phyloP scores from a whole-genome alignment of 2,888 invertebrate genomes.

The Caenorhabditis sp. region DNA sequence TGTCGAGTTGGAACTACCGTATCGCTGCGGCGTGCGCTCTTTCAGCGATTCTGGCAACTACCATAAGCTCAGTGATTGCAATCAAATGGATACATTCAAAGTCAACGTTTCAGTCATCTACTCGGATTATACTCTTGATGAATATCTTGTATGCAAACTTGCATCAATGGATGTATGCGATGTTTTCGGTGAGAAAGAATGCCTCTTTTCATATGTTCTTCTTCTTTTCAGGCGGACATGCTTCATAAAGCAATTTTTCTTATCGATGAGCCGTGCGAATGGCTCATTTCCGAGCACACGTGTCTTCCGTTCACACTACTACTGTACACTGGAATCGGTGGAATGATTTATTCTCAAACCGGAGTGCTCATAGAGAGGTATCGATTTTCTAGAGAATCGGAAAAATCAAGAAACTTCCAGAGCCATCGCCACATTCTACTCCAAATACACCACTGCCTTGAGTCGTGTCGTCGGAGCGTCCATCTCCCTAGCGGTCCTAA shows the following conservation, averaged over 20 bases:
- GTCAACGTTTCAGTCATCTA: slow-evolving; percentile 20
- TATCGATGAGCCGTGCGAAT: slow-evolving; percentile 16
- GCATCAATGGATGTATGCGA: slow-evolving; percentile 9
- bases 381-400: neutral
- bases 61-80: neutral
- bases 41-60: neutral
- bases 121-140: neutral
- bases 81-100: neutral
- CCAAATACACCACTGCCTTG: slow-evolving; percentile 11
- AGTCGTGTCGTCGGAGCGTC: slow-evolving; percentile 4
- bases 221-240: slow-evolving; percentile 37
- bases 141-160: slow-evolving; percentile 12
- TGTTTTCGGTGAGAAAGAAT: slow-evolving; percentile 12
- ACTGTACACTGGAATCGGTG: slow-evolving; percentile 41
- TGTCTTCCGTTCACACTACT: slow-evolving; percentile 35
- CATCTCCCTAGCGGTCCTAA: slow-evolving; percentile 16
- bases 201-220: too few relatives aligned
- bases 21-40: neutral
- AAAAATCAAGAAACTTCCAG: slow-evolving; percentile 23
- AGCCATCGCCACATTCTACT: slow-evolving; percentile 40
- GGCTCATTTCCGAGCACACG: slow-evolving; percentile 17
- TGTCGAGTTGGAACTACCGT: slow-evolving; percentile 9
- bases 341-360: slow-evolving; percentile 48
- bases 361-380: slow-evolving; percentile 49
- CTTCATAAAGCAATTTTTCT: slow-evolving; percentile 30